Conservation (phyloP, 2,888 invertebrate genomes). For the Calephelis perditalis region DNA sequence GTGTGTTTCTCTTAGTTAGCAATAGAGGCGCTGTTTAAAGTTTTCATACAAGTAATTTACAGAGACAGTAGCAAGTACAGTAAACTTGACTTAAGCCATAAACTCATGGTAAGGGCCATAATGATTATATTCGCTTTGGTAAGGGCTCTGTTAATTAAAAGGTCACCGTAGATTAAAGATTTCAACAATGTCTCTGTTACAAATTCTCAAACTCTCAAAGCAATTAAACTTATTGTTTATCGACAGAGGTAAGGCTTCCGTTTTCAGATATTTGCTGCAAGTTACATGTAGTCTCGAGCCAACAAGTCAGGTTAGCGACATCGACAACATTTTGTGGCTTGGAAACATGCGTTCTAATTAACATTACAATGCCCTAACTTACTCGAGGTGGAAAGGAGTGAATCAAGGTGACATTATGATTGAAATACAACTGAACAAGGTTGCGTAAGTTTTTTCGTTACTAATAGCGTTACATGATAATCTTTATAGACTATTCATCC, state of each 20-base stretch:
- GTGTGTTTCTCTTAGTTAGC: too few species aligned
- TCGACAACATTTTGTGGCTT: constrained; percentile 1
- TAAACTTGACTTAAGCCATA: too few species aligned
- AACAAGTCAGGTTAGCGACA: neutral
- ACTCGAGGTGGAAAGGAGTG: neutral
- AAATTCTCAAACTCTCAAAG: neutral
- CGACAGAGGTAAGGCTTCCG: neutral
- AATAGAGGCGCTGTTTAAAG: too few species aligned
- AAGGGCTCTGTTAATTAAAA: constrained; percentile 1
- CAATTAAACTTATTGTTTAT: constrained; percentile 3
- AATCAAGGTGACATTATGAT: constrained; percentile 1
- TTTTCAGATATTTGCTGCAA: neutral
- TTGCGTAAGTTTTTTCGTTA: too few species aligned
- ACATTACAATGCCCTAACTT: constrained; percentile 1
- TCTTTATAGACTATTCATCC: too few species aligned
- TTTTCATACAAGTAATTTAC: too few species aligned
- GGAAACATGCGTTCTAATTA: constrained; percentile 10
- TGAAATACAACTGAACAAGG: neutral
- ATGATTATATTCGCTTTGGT: neutral
- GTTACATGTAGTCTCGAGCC: neutral
- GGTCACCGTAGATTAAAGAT: neutral
- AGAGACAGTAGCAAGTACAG: too few species aligned
- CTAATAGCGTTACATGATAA: too few species aligned
- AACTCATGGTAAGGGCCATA: too few species aligned
- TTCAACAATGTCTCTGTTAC: neutral